Conservation (phyloP, 2,113 vertebrate genomes). For the Motacilla tschutschensis region DNA sequence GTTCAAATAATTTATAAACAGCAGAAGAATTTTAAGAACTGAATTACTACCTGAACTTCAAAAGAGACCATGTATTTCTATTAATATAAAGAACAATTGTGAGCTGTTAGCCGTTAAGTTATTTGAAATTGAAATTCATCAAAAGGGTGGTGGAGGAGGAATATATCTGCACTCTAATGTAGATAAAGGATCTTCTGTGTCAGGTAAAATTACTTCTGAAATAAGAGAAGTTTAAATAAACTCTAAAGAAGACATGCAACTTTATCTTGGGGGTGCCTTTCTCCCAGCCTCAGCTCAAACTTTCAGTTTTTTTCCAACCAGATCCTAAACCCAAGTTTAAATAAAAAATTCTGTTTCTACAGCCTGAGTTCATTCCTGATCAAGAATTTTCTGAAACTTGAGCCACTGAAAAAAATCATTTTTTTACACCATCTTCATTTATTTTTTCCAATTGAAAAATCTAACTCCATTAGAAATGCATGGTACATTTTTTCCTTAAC, state of each 20-base stretch:
- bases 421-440: not conserved
- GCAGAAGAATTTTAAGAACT: constrained; percentile 45
- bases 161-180: constrained; percentile 68
- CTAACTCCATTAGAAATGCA: not conserved
- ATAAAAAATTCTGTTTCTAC: not conserved
- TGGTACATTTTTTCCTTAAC: not conserved
- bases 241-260: constrained; percentile 3
- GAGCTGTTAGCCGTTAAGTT: constrained; percentile 50
- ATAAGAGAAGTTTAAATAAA: constrained; percentile 40
- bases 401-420: not conserved
- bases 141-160: constrained; percentile 64
- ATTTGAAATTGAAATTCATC: constrained; percentile 65
- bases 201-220: constrained; percentile 45
- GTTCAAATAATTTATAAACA: constrained; percentile 54
- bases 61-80: constrained; percentile 50
- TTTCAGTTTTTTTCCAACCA: not conserved
- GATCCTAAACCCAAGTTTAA: not conserved
- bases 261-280: not conserved
- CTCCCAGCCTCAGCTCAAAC: not conserved
- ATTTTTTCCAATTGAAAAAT: not conserved
- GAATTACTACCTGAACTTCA: constrained; percentile 56
- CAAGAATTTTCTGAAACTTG: not conserved
- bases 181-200: constrained; percentile 24
- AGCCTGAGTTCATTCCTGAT: not conserved
- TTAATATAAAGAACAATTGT: constrained; percentile 65